These are phyloP conservation scores for Platynereis dumerilii DNA, from an alignment of 2,888 invertebrate species.

Conservation along the genomic window DNA sequence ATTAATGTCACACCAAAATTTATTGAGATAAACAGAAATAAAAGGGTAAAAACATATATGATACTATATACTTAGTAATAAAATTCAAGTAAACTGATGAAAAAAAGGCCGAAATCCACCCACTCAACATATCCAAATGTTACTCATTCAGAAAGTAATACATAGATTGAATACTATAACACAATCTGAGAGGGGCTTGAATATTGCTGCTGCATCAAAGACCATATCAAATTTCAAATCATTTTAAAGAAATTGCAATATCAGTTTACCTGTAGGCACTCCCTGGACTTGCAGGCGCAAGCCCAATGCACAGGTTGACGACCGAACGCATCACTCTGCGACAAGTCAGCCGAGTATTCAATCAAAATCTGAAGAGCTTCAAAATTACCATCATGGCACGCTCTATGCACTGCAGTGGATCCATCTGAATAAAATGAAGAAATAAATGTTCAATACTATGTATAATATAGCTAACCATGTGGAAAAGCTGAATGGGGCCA, in stretches of 20 bases:
- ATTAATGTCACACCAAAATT: too few species aligned
- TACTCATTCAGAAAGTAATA: too few species aligned
- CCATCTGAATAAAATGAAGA: conserved; percentile 48
- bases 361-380: conserved; percentile 51
- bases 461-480: conserved; percentile 4
- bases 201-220: too few species aligned
- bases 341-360: conserved; percentile 53
- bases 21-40: too few species aligned
- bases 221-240: too few species aligned
- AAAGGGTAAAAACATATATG: too few species aligned
- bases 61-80: too few species aligned
- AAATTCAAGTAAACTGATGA: too few species aligned
- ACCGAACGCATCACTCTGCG: conserved; percentile 53
- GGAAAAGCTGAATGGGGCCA: too few species aligned
- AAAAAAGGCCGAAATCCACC: too few species aligned
- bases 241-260: too few species aligned
- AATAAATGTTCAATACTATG: not conserved
- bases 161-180: not conserved
- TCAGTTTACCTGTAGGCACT: conserved; percentile 50
- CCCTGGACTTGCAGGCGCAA: conserved; percentile 47
- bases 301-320: conserved; percentile 62
- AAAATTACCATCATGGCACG: conserved; percentile 59
- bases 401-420: conserved; percentile 60
- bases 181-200: not conserved
- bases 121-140: too few species aligned